Percentiles rank a stretch among this genome's conserved stretches.
Evolutionary conservation across 2,797 vertebrate genomes (phyloP).

Genomic region (Monodelphis domestica): DNA sequence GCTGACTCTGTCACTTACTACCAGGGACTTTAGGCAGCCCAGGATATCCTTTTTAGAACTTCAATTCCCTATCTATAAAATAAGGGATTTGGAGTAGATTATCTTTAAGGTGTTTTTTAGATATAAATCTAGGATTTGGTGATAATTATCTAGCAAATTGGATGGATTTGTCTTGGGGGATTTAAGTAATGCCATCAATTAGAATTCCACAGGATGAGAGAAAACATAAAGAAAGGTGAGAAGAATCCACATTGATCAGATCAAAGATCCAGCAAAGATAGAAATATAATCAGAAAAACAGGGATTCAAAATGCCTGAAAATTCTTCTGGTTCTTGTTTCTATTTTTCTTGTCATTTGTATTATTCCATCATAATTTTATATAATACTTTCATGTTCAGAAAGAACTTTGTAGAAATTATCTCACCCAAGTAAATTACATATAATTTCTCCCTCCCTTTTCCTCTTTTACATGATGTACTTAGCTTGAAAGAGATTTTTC

Average conservation of each 20-base stretch:
- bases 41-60: not conserved
- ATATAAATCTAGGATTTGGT: not conserved
- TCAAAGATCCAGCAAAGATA: not conserved
- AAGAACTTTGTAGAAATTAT: not conserved
- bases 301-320: not conserved
- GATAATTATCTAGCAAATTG: not conserved
- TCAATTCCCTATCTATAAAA: not conserved
- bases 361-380: not conserved
- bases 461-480: not conserved
- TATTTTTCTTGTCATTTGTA: not conserved
- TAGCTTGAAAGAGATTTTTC: not conserved
- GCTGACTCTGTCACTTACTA: not conserved
- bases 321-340: not conserved
- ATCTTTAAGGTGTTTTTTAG: not conserved
- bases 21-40: not conserved
- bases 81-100: not conserved
- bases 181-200: not conserved
- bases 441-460: not conserved
- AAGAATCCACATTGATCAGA: not conserved
- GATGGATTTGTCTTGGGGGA: not conserved
- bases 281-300: not conserved
- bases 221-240: not conserved
- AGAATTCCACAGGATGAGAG: not conserved
- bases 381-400: not conserved
- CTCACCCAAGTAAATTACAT: not conserved